These are phyloP conservation scores for Melieria omissa DNA, from an alignment of 2,888 invertebrate species.

Conservation along the genomic window DNA sequence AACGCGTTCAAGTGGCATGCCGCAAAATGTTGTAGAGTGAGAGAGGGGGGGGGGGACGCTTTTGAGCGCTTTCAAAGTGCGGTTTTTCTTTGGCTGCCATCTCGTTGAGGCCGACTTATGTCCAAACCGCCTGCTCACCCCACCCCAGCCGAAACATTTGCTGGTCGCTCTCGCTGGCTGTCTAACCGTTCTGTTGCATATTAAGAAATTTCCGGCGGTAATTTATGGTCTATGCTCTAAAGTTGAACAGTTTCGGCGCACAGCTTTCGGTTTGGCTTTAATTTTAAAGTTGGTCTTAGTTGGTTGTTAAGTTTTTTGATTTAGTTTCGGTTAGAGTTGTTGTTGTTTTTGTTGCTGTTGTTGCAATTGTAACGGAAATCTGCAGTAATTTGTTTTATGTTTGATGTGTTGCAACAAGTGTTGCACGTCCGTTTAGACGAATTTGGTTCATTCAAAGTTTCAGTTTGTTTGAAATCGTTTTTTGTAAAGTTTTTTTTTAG, in stretches of 20 bases:
- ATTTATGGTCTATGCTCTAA: conserved; percentile 16
- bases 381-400: conserved; percentile 5
- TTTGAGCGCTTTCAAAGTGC: no score
- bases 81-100: no score
- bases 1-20: no score
- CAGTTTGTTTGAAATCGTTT: neutral
- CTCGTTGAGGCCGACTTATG: no score
- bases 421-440: neutral
- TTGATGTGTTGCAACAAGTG: neutral
- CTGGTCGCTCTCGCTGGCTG: no score
- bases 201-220: conserved; percentile 35
- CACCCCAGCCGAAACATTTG: no score
- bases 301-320: conserved; percentile 1
- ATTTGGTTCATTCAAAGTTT: neutral
- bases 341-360: conserved; percentile 11
- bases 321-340: neutral
- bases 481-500: neutral
- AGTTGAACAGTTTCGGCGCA: neutral
- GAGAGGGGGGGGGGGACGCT: no score
- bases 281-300: neutral
- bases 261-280: conserved; percentile 1
- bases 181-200: conserved; percentile 4
- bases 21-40: no score
- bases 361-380: conserved; percentile 22
- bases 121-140: no score